Evolutionary conservation across 2,888 invertebrate genomes (phyloP).

Genomic region (Polyploca ridens): DNA sequence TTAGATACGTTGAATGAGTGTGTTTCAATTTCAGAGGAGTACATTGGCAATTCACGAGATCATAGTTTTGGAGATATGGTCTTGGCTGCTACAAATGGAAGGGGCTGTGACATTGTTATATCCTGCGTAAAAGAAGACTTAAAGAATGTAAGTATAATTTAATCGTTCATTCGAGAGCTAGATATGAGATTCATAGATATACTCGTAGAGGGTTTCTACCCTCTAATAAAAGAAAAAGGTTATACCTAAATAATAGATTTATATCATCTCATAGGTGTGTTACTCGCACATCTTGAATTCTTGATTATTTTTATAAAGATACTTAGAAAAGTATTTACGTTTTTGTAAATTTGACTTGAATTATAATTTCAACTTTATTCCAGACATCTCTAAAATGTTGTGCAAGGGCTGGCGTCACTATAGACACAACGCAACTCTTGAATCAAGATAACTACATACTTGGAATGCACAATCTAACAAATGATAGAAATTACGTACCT

Average conservation of each 20-base stretch:
- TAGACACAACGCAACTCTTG: slow-evolving; percentile 46
- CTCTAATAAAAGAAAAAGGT: no score
- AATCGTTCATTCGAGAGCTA: no score
- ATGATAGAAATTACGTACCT: slow-evolving; percentile 35
- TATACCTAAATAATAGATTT: no score
- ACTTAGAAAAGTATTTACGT: no score
- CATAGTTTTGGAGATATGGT: slow-evolving; percentile 56
- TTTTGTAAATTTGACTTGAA: background rate
- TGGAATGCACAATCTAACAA: slow-evolving; percentile 43
- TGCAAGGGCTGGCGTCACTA: slow-evolving; percentile 33
- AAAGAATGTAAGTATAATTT: slow-evolving; percentile 50
- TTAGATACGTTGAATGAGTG: no score
- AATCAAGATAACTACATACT: slow-evolving; percentile 44
- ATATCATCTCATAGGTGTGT: no score
- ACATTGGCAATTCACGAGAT: slow-evolving; percentile 64
- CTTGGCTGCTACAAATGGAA: slow-evolving; percentile 44
- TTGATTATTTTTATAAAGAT: no score
- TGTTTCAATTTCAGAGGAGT: slow-evolving; percentile 47
- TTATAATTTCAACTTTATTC: slow-evolving; percentile 16
- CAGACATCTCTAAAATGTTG: slow-evolving; percentile 42
- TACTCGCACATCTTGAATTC: no score
- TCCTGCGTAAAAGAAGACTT: slow-evolving; percentile 48
- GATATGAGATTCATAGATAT: no score
- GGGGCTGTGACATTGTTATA: slow-evolving; percentile 56
- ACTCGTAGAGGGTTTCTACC: no score